Conservation (phyloP, 1,140 invertebrate genomes). For the Aricia agestis region DNA sequence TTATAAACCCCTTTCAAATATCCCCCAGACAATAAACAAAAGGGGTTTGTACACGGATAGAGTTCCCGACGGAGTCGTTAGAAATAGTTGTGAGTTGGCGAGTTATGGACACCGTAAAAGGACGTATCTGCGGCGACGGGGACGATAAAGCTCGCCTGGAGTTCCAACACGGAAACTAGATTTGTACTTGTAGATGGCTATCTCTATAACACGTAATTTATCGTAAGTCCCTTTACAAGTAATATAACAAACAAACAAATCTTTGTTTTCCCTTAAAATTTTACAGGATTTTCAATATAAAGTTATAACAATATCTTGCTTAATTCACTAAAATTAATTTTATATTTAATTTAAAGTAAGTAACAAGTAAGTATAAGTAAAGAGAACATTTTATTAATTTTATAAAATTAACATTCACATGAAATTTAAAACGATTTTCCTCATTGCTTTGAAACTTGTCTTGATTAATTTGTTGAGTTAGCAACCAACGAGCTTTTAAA, state of each 20-base stretch:
- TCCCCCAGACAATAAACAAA: neutral
- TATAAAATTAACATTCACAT: no score
- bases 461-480: no score
- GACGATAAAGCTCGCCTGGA: constrained; percentile 45
- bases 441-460: no score
- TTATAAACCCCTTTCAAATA: constrained; percentile 7
- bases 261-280: no score
- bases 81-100: constrained; percentile 41
- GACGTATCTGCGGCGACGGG: constrained; percentile 47
- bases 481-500: no score
- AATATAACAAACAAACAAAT: no score
- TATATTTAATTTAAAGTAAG: no score
- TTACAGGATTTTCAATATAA: neutral
- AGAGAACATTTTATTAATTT: no score
- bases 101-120: constrained; percentile 48
- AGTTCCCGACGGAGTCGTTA: constrained; percentile 32
- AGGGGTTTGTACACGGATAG: constrained; percentile 18
- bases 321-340: no score
- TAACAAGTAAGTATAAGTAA: no score
- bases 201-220: constrained; percentile 28
- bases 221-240: constrained; percentile 15
- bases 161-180: constrained; percentile 50
- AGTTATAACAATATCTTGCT: no score
- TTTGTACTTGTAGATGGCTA: constrained; percentile 42
- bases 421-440: no score